Base-by-base conservation (phyloP, 1,140 invertebrate species). In the Trachymyrmex septentrionalis region DNA sequence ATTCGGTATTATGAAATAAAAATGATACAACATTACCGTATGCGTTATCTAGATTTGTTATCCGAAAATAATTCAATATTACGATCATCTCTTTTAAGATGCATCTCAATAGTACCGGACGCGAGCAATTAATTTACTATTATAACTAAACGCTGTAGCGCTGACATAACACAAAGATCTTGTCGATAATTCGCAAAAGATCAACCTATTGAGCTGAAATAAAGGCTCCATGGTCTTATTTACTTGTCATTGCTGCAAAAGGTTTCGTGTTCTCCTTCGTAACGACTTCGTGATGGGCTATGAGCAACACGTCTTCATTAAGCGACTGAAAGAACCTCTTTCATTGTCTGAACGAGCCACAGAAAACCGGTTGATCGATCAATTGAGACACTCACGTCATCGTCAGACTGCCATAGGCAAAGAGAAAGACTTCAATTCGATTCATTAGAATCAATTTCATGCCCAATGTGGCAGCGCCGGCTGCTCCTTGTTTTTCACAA, bases 381-480 rank as follows among this genome's bases (percentile, higher is more conserved):
- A 86, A 91, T 91, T 75, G 77, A 44, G 69, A 64, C 55, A 27
- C 75, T 66, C 88, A 44, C 53, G 72, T 87, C 86, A 90, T 87
- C 72, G 66, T 73, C 44, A 9, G 27, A 84, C 34, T 50, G 71
- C 30, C 72, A n/a, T 82, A 64, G 24, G 53, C 53, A 50, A 50
- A 69, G 38, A 63, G 21, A 71, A 16, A 77, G 59, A 59, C 50
- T 16, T 69, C 61, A 73, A 77, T 67, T 69, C 88, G 81, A 91
- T 87, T 90, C 81, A 77, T 92, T 88, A 85, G 67, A 86, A 92
- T 91, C 91, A 88, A 92, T 92, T 92, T 92, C 84, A 88, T 87
- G 90, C 63, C 82, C 86, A 88, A 87, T 91, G 88, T 91, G 90
- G 90, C 10, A 61, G 85, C 53, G 76, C 85, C 88, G 86, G 85